Conservation (phyloP, 2,113 vertebrate genomes). For the Cyphomyrus discorhynchus region DNA sequence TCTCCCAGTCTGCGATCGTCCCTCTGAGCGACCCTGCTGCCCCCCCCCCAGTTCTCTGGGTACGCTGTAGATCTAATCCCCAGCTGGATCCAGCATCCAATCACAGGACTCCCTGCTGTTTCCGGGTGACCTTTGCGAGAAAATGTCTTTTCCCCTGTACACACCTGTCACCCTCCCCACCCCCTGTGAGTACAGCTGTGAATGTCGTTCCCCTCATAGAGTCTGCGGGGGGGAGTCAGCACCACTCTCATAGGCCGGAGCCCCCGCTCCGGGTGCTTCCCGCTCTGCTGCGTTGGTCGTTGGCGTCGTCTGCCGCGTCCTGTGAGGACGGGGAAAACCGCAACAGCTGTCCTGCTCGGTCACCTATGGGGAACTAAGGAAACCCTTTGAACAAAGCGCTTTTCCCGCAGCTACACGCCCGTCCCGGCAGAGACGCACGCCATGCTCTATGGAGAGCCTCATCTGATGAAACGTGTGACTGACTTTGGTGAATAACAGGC, state of each 20-base stretch:
- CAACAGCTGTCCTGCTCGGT: not conserved
- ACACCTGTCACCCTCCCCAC: slow-evolving; percentile 14
- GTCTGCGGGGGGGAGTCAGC: not conserved
- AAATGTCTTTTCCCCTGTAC: slow-evolving; percentile 2
- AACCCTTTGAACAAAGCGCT: not conserved
- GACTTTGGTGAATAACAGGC: slow-evolving; percentile 13
- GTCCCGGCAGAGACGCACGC: not conserved
- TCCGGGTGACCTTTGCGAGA: not conserved
- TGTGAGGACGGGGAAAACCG: not conserved
- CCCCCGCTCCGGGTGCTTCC: not conserved
- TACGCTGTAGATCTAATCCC: not conserved
- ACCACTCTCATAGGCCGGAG: not conserved
- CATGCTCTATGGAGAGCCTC: not conserved
- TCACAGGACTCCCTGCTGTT: not conserved
- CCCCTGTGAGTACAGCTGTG: not conserved
- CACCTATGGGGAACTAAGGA: too few species aligned
- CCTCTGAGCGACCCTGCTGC: not conserved
- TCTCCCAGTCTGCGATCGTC: not conserved
- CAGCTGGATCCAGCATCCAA: not conserved
- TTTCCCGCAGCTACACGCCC: not conserved
- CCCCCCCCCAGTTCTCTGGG: not conserved
- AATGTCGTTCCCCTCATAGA: not conserved
- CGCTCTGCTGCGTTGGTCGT: not conserved
- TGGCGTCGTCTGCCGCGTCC: not conserved
- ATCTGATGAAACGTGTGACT: slow-evolving; percentile 16